These are phyloP conservation scores for Macquaria australasica DNA, from an alignment of 2,113 vertebrate species.

Conservation along the genomic window DNA sequence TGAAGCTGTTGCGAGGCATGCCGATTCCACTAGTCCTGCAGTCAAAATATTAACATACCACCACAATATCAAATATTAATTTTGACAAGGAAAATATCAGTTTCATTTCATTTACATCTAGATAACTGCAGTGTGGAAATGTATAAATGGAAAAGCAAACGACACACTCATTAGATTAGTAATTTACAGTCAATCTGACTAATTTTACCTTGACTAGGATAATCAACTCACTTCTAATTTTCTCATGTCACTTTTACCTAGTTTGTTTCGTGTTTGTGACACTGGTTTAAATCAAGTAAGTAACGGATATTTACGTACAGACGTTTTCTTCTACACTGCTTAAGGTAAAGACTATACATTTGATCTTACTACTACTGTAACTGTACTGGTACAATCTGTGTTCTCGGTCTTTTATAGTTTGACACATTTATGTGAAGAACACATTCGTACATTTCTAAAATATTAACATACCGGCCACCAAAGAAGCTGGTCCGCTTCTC, in stretches of 20 bases:
- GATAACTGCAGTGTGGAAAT: neutral
- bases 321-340: neutral
- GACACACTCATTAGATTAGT: no score
- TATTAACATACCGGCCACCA: slow-evolving; percentile 84
- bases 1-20: slow-evolving; percentile 87
- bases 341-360: neutral
- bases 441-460: neutral
- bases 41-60: slow-evolving; percentile 2
- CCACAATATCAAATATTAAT: neutral
- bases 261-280: neutral
- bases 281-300: neutral
- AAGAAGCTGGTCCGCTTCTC: slow-evolving; percentile 93
- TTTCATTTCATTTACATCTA: neutral
- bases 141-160: neutral
- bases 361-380: neutral
- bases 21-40: slow-evolving; percentile 86
- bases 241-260: neutral
- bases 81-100: neutral
- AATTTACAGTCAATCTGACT: no score
- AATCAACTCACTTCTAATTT: neutral
- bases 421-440: neutral
- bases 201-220: neutral
- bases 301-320: neutral
- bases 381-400: neutral
- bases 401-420: neutral